A percentile compares a stretch with the other conserved stretches of the same genome.
phyloP scores from a whole-genome alignment of 2,888 invertebrate genomes.

The Zhengitettix transpicula region DNA sequence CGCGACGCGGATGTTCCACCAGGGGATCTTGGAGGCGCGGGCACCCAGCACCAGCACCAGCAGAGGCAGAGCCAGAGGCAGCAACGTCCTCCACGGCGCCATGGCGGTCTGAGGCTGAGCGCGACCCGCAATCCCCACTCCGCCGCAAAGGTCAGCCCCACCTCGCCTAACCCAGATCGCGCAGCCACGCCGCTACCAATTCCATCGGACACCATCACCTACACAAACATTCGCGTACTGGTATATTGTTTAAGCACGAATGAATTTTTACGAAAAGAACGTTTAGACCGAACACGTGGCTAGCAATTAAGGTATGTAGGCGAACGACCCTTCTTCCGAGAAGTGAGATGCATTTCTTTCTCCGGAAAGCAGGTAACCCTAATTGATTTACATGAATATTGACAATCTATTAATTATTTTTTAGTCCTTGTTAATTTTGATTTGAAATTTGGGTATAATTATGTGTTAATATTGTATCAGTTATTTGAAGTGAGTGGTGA shows the following conservation, averaged over 20 bases:
- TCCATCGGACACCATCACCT: no score
- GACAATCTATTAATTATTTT: background rate
- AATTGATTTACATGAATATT: background rate
- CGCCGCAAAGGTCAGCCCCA: background rate
- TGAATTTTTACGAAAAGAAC: no score
- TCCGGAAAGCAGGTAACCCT: constrained; percentile 10
- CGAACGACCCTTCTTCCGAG: no score
- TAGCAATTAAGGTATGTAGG: no score
- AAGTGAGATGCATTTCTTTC: no score
- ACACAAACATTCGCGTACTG: no score
- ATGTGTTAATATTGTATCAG: background rate
- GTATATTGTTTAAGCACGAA: no score
- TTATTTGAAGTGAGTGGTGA: background rate
- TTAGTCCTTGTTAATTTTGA: background rate
- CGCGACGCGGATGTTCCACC: background rate
- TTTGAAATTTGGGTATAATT: background rate
- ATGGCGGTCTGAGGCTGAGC: background rate
- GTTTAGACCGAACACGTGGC: no score
- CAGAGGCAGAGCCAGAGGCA: background rate
- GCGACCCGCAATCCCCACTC: background rate
- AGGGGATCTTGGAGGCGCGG: background rate
- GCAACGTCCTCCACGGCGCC: background rate
- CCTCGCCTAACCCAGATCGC: background rate
- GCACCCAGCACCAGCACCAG: background rate
- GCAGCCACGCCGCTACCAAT: background rate